Evolutionary conservation across 2,113 vertebrate species (phyloP).

Genomic region (Pongo pygmaeus): DNA sequence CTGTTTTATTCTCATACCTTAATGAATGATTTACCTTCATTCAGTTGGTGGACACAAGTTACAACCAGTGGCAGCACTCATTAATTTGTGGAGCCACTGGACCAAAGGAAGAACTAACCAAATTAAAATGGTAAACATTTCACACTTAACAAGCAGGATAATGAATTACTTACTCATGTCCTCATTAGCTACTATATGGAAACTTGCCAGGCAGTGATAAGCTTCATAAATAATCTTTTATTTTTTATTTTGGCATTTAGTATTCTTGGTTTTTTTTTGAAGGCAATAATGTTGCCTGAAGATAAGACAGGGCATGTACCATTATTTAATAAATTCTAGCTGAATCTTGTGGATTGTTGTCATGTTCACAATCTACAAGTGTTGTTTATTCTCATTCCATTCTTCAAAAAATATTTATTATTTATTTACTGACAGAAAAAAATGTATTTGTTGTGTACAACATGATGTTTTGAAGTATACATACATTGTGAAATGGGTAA

Average conservation of each 20-base stretch:
- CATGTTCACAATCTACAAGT: background rate
- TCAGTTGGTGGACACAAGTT: constrained; percentile 41
- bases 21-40: constrained; percentile 33
- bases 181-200: constrained; percentile 65
- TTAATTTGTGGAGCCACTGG: constrained; percentile 52
- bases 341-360: background rate
- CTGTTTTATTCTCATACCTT: constrained; percentile 17
- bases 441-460: background rate
- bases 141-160: constrained; percentile 30
- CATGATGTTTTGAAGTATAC: background rate
- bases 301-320: background rate
- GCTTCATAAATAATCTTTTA: constrained; percentile 54
- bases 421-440: background rate
- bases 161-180: constrained; percentile 52
- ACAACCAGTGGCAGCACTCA: background rate
- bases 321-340: background rate
- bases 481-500: background rate
- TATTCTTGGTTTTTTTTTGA: background rate
- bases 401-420: background rate
- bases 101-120: background rate
- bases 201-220: constrained; percentile 60
- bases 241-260: constrained; percentile 54
- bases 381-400: background rate
- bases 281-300: background rate
- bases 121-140: constrained; percentile 45